Evolutionary conservation across 2,113 vertebrate genomes (phyloP).

Genomic region (Martes martes): DNA sequence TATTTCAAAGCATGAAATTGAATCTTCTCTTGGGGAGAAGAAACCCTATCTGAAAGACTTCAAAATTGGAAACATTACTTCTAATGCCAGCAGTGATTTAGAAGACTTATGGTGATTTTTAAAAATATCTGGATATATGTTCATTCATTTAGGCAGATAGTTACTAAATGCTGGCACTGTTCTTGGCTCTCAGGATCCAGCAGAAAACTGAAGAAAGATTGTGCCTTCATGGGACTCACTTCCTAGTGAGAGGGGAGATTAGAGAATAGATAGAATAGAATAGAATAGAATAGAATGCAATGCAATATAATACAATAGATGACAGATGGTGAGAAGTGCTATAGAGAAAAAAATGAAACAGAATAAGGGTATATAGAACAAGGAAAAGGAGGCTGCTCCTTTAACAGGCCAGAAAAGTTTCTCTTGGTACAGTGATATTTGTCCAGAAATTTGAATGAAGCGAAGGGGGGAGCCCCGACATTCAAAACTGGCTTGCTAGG

Average conservation of each 20-base stretch:
- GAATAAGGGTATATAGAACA: neutral
- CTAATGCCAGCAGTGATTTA: conserved; percentile 27
- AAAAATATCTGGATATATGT: neutral
- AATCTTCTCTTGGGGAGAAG: conserved; percentile 3
- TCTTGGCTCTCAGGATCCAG: neutral
- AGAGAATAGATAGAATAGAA: neutral
- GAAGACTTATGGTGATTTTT: neutral
- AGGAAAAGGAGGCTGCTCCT: neutral
- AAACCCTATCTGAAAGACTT: neutral
- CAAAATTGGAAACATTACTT: conserved; percentile 14
- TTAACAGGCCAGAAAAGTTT: neutral
- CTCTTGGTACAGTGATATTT: neutral
- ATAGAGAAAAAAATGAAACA: neutral
- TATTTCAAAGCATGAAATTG: conserved; percentile 30
- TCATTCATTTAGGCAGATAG: neutral
- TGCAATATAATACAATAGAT: neutral
- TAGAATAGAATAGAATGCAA: neutral
- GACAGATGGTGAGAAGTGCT: neutral
- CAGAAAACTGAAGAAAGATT: neutral
- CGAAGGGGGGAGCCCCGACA: neutral
- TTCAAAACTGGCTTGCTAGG: neutral
- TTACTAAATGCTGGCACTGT: neutral
- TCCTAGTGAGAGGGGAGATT: neutral
- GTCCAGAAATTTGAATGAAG: neutral
- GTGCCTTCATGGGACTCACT: neutral